Evolutionary conservation across 2,113 vertebrate genomes (phyloP).

Genomic region (Myrmecobius fasciatus): DNA sequence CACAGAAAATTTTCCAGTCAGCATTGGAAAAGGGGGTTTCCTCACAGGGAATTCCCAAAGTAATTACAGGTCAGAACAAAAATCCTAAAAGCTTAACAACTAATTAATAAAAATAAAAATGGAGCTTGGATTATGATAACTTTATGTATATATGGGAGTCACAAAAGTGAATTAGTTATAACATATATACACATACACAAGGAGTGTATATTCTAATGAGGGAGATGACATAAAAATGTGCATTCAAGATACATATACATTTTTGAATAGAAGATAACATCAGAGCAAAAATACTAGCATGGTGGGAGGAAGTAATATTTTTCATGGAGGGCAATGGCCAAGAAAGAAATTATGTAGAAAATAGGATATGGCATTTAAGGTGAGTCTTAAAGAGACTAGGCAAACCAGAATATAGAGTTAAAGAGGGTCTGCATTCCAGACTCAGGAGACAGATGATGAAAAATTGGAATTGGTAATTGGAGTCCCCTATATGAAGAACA

Average conservation of each 20-base stretch:
- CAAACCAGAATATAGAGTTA: not conserved
- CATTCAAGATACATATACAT: not conserved
- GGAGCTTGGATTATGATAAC: not conserved
- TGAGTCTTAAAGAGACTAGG: not conserved
- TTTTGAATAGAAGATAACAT: not conserved
- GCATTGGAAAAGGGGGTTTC: not conserved
- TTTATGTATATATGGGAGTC: not conserved
- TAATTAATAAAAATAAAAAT: not conserved
- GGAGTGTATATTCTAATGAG: not conserved
- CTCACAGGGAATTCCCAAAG: not conserved
- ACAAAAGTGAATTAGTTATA: not conserved
- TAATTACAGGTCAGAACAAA: not conserved
- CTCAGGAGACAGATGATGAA: not conserved
- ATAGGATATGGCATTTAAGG: not conserved
- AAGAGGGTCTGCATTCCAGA: not conserved
- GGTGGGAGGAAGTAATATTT: not conserved
- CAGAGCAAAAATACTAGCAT: not conserved
- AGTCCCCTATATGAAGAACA: not conserved
- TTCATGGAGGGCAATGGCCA: not conserved
- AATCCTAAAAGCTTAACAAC: not conserved
- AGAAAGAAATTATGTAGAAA: not conserved
- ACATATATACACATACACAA: too few relatives aligned
- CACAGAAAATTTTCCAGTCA: not conserved
- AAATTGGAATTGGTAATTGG: not conserved
- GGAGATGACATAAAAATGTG: not conserved